Base-by-base conservation (phyloP, 2,888 invertebrate species). In the Nymphalis urticae region DNA sequence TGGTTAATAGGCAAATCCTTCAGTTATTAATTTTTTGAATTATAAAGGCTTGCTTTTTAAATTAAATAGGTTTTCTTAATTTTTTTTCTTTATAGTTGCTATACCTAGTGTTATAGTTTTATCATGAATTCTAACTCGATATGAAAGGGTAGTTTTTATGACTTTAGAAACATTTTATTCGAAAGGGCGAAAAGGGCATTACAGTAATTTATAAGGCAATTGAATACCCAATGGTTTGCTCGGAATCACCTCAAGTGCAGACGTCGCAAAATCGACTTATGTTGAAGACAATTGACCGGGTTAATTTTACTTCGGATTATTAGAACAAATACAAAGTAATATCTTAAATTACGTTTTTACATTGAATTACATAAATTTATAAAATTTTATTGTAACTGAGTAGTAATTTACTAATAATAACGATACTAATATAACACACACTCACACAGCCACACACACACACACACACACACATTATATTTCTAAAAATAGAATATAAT, bases 211-310 rank as follows among this genome's bases (percentile, higher is more conserved):
- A 67, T 50, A 67, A 58, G 13, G 62, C 62, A 67, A 67, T 67
- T 53, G 62, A 56, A 50, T 58, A 58, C 62, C 58, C 64, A 60
- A 64, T 64, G 48, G 69, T 65, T 62, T 62, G 64, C 66, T 53
- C 58, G 61, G 86, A 86, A 87, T 79, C 86, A 80, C 80, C 80
- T 80, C 77, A 87, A 87, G 86, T 87, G 87, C 77, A 79, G 77
- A 76, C 82, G 81, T 80, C 80, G 71, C 59, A 77, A 66, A 66
- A 70, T 70, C 80, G 76, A 74, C 75, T 72, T 72, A 72, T 63
- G 71, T 66, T 69, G 64, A 71, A 79, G 79, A 78, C 80, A 80
- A 80, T 78, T 84, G 81, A 84, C 83, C 83, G 81, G 75, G 69
- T 62, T 51, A 54, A 75, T 75, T 77, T 48, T 63, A 58, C 58